Percentiles rank a stretch among this genome's conserved stretches.
These are phyloP conservation scores for Pocillopora verrucosa DNA, from an alignment of 64 coral and sea anemone genomes.

Conservation along the genomic window DNA sequence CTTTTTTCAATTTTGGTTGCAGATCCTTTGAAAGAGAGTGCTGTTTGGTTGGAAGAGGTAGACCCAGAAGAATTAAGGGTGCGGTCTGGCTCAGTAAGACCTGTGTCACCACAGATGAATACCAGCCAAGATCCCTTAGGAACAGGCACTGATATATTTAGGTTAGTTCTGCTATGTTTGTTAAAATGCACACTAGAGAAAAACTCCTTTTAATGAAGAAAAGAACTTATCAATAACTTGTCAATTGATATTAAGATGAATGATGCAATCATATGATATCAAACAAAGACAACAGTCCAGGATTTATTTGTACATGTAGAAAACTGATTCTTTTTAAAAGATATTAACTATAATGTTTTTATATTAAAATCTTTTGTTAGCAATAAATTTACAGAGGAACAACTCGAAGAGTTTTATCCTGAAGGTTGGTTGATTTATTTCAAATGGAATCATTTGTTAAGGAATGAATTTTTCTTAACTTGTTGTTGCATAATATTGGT, in stretches of 20 bases:
- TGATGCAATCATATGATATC: too few relatives aligned
- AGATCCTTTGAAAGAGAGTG: constrained; percentile 91
- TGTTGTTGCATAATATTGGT: not conserved
- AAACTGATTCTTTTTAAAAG: too few relatives aligned
- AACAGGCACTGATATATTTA: constrained; percentile 54
- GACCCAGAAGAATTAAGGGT: constrained; percentile 75
- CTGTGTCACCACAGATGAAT: constrained; percentile 80
- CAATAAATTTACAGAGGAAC: constrained; percentile 71
- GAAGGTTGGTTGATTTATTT: constrained; percentile 54
- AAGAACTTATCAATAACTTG: too few relatives aligned
- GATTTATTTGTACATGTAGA: too few relatives aligned
- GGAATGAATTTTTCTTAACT: not conserved
- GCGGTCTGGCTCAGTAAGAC: constrained; percentile 62
- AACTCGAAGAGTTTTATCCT: constrained; percentile 87
- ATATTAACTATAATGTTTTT: not conserved
- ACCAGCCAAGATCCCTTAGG: constrained; percentile 73
- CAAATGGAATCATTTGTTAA: not conserved
- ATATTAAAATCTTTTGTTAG: not conserved
- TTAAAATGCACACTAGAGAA: not conserved
- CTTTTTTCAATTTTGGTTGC: not conserved
- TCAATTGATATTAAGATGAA: too few relatives aligned
- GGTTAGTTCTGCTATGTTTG: constrained; percentile 16
- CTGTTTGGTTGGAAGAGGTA: constrained; percentile 94
- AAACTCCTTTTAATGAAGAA: too few relatives aligned
- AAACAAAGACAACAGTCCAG: too few relatives aligned